phyloP scores from a whole-genome alignment of 1,140 invertebrate genomes.

The Halictus rubicundus region DNA sequence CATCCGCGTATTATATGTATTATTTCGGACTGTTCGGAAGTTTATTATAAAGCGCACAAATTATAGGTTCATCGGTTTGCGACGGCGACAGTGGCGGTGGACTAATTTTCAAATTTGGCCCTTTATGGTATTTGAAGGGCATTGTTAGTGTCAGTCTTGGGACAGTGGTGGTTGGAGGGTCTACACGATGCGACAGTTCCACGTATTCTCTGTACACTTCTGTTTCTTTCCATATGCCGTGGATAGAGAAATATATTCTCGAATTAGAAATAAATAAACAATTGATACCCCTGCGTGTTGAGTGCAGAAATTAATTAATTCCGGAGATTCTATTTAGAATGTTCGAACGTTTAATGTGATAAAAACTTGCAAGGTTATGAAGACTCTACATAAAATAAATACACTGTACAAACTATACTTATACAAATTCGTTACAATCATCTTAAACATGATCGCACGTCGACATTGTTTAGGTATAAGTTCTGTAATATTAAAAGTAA shows the following conservation, averaged over 20 bases:
- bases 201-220: constrained; percentile 74
- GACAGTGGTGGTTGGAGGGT: constrained; percentile 44
- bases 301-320: background rate
- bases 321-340: no score
- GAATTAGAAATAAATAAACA: constrained; percentile 57
- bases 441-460: no score
- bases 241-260: constrained; percentile 71
- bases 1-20: constrained; percentile 1
- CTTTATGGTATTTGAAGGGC: constrained; percentile 73
- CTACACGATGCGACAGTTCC: constrained; percentile 66
- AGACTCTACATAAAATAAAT: background rate
- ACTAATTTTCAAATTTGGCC: constrained; percentile 68
- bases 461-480: background rate
- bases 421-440: no score
- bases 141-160: constrained; percentile 75
- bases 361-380: background rate
- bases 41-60: constrained; percentile 9
- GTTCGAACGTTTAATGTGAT: background rate
- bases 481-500: constrained; percentile 5
- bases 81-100: constrained; percentile 78
- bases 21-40: constrained; percentile 26
- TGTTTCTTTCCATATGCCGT: constrained; percentile 71
- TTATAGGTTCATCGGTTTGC: constrained; percentile 76
- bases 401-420: background rate
- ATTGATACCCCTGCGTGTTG: constrained; percentile 56